These are phyloP conservation scores for Corythornis madagascariensis DNA, from an alignment of 2,113 vertebrate genomes.

Conservation along the genomic window DNA sequence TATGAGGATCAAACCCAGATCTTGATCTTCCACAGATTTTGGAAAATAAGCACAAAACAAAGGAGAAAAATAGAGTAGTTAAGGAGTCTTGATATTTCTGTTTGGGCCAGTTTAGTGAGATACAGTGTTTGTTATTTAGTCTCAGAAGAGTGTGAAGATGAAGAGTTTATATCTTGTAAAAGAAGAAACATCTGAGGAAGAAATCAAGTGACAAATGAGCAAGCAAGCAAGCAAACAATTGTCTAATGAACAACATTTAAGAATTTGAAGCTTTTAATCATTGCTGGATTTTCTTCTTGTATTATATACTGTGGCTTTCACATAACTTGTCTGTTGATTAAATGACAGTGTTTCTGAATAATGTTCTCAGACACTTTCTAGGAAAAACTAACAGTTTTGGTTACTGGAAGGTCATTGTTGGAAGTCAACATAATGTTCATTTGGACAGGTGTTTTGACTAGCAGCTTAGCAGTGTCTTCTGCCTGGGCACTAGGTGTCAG, in stretches of 20 bases:
- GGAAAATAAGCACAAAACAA: background rate
- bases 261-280: background rate
- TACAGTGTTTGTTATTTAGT: background rate
- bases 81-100: background rate
- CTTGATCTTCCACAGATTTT: background rate
- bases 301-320: background rate
- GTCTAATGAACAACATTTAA: background rate
- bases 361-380: background rate
- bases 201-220: background rate
- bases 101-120: background rate
- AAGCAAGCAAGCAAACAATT: background rate
- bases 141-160: background rate
- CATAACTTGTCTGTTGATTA: background rate
- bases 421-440: conserved; percentile 5
- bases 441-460: background rate
- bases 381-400: background rate
- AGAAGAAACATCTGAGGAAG: background rate
- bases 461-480: background rate
- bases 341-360: background rate
- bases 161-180: background rate
- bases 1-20: background rate
- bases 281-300: background rate
- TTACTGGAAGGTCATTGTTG: background rate
- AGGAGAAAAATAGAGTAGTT: background rate
- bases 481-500: conserved; percentile 61